A percentile compares a stretch with the other conserved stretches of the same genome.
Evolutionary conservation across 1,140 invertebrate species (phyloP).

Genomic region (Macrosteles quadrilineatus): DNA sequence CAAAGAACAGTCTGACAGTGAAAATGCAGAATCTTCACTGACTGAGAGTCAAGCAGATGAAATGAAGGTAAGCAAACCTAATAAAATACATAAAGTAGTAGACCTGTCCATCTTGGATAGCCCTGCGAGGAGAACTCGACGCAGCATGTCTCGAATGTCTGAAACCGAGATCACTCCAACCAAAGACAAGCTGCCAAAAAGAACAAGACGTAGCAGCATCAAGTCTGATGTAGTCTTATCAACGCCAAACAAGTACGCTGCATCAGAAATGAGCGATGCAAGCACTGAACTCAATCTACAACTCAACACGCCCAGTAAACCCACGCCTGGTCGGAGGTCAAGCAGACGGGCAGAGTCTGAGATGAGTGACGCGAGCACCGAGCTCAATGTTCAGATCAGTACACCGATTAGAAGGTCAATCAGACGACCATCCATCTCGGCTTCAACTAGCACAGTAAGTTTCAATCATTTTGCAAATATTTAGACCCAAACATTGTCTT

Average conservation of each 20-base stretch:
- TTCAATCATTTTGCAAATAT: neutral
- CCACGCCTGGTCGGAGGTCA: neutral
- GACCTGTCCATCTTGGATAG: neutral
- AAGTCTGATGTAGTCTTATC: neutral
- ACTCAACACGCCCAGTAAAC: neutral
- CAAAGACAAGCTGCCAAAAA: neutral
- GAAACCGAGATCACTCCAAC: conserved; percentile 2
- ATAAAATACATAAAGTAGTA: neutral
- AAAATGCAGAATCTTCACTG: no score
- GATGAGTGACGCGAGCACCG: neutral
- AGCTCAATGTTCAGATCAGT: neutral
- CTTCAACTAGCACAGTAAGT: neutral
- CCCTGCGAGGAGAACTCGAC: conserved; percentile 5
- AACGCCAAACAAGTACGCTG: neutral
- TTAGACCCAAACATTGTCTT: no score
- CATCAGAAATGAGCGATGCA: neutral
- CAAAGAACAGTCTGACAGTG: no score
- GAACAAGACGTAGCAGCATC: neutral
- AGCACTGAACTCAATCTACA: neutral
- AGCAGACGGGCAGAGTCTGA: neutral
- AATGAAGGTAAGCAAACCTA: neutral
- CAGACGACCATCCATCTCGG: neutral
- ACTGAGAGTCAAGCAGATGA: neutral
- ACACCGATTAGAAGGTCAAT: neutral
- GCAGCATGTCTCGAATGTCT: neutral